Evolutionary conservation across 2,888 invertebrate species (phyloP).

Genomic region (Melanostoma mellinum): DNA sequence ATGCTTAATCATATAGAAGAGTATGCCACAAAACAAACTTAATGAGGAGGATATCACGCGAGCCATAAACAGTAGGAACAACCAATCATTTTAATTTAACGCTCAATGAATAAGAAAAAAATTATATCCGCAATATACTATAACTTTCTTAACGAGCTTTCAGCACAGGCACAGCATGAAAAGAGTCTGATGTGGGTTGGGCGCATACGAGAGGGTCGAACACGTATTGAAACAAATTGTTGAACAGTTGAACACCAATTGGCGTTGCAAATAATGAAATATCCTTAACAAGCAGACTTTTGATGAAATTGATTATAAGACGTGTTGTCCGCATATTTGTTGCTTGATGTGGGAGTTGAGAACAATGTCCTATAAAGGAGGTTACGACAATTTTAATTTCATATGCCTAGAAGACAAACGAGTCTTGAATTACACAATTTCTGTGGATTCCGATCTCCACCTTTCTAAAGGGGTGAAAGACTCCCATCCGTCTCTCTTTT

Average conservation of each 20-base stretch:
- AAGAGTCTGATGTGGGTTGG: not conserved
- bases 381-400: too few species aligned
- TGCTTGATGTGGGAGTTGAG: too few species aligned
- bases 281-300: slow-evolving; percentile 15
- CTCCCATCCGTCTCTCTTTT: too few species aligned
- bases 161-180: not conserved
- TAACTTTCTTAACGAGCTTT: slow-evolving; percentile 11
- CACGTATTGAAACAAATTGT: slow-evolving; percentile 5
- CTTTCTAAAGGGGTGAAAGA: too few species aligned
- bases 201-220: too few species aligned
- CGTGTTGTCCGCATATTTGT: too few species aligned
- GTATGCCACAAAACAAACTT: slow-evolving; percentile 1
- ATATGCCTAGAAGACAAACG: too few species aligned
- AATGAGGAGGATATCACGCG: slow-evolving; percentile 14
- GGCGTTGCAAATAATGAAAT: not conserved
- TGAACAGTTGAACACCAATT: not conserved
- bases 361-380: too few species aligned
- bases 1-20: slow-evolving; percentile 36
- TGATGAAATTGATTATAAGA: too few species aligned
- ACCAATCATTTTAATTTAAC: slow-evolving; percentile 19
- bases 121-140: not conserved
- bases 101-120: slow-evolving; percentile 8
- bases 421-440: too few species aligned
- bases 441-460: too few species aligned
- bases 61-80: slow-evolving; percentile 4